These are phyloP conservation scores for Yponomeuta plumbellus DNA, from an alignment of 2,888 invertebrate genomes.

Conservation along the genomic window DNA sequence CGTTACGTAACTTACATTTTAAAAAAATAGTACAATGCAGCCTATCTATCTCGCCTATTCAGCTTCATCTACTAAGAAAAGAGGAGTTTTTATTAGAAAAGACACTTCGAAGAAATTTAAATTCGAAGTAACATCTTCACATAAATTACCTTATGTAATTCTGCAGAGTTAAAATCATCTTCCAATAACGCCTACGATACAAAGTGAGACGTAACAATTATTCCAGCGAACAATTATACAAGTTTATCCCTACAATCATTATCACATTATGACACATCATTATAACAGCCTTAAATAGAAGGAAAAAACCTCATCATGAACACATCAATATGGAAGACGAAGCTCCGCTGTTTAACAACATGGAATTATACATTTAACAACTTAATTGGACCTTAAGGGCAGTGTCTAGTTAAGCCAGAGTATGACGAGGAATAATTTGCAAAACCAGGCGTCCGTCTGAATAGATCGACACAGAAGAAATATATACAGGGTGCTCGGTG, in stretches of 20 bases:
- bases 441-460: neutral
- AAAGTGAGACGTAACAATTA: neutral
- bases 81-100: no score
- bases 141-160: no score
- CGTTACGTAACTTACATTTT: no score
- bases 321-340: conserved; percentile 19
- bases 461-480: neutral
- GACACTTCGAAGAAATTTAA: no score
- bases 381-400: conserved; percentile 53
- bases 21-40: no score
- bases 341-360: conserved; percentile 45
- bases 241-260: conserved; percentile 22
- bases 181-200: neutral
- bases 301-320: conserved; percentile 38
- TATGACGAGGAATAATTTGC: conserved; percentile 10
- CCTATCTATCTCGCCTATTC: no score
- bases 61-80: no score
- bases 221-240: conserved; percentile 10
- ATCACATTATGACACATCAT: conserved; percentile 19
- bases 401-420: conserved; percentile 34
- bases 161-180: no score
- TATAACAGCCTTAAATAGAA: conserved; percentile 24
- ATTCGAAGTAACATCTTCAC: no score
- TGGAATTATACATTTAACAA: conserved; percentile 61
- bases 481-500: no score